Evolutionary conservation across 1,140 invertebrate genomes (phyloP).

Genomic region (Kradibia gibbosae): DNA sequence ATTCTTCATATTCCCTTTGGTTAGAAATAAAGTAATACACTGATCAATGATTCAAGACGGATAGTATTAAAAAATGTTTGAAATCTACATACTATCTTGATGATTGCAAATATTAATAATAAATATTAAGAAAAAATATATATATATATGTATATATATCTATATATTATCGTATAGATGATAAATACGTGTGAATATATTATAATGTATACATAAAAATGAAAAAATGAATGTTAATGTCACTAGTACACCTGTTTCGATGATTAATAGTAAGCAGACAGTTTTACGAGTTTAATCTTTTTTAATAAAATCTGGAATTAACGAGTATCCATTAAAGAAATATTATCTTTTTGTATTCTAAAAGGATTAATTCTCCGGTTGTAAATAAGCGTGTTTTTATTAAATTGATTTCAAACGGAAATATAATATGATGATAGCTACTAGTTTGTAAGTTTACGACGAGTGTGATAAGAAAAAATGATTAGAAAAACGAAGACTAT

Average conservation of each 20-base stretch:
- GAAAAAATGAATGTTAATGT: background rate
- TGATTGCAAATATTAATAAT: background rate
- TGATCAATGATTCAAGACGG: background rate
- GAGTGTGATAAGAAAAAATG: constrained; percentile 3
- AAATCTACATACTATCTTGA: background rate
- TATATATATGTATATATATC: background rate
- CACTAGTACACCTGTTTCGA: background rate
- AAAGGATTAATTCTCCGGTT: background rate
- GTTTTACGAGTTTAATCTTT: background rate
- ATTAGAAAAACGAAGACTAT: constrained; percentile 20
- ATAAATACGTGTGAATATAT: background rate
- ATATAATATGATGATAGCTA: constrained; percentile 15
- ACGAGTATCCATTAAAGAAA: background rate
- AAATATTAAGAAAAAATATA: no score
- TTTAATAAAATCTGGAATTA: background rate
- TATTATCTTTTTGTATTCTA: background rate
- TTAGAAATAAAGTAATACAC: background rate
- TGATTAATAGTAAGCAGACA: background rate
- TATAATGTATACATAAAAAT: background rate
- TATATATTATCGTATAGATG: background rate
- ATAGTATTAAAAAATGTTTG: background rate
- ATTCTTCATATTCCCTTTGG: background rate
- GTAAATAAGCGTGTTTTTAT: background rate
- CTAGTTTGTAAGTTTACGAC: constrained; percentile 3
- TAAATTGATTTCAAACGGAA: constrained; percentile 5